These are phyloP conservation scores for Lagorchestes hirsutus DNA, from an alignment of 2,797 vertebrate species.

Conservation along the genomic window DNA sequence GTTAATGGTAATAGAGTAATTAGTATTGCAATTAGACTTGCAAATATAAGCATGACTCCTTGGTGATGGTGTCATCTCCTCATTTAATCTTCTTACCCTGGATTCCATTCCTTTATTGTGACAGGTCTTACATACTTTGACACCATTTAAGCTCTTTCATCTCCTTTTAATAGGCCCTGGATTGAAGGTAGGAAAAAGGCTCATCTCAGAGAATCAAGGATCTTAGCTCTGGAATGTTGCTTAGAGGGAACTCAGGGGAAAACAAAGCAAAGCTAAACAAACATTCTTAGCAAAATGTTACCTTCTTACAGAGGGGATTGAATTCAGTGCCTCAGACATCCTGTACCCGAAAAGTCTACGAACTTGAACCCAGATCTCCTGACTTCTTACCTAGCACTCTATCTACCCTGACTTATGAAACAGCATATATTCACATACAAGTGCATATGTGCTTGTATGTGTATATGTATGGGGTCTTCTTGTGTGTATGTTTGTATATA, in stretches of 20 bases:
- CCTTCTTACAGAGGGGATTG: background rate
- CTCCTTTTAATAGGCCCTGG: background rate
- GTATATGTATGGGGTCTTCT: background rate
- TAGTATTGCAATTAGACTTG: constrained; percentile 2
- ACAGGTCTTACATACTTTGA: background rate
- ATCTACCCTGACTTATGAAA: background rate
- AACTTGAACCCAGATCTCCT: background rate
- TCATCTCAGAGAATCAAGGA: background rate
- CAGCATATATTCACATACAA: background rate
- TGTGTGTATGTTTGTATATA: background rate
- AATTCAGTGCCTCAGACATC: background rate
- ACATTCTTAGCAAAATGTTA: background rate
- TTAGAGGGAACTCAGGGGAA: background rate
- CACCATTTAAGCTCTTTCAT: background rate
- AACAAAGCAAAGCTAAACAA: background rate
- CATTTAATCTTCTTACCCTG: background rate
- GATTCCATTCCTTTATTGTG: background rate
- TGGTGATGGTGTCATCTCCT: background rate
- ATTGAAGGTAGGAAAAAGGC: background rate
- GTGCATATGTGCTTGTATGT: background rate
- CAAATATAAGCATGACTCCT: background rate
- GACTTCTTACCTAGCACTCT: background rate
- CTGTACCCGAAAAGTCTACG: background rate
- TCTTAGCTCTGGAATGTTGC: background rate
- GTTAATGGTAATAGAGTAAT: constrained; percentile 9